A percentile compares a stretch with the other conserved stretches of the same genome.
Evolutionary conservation across 2,888 invertebrate genomes (phyloP).

Genomic region (Lordiphosa fenestrarum): DNA sequence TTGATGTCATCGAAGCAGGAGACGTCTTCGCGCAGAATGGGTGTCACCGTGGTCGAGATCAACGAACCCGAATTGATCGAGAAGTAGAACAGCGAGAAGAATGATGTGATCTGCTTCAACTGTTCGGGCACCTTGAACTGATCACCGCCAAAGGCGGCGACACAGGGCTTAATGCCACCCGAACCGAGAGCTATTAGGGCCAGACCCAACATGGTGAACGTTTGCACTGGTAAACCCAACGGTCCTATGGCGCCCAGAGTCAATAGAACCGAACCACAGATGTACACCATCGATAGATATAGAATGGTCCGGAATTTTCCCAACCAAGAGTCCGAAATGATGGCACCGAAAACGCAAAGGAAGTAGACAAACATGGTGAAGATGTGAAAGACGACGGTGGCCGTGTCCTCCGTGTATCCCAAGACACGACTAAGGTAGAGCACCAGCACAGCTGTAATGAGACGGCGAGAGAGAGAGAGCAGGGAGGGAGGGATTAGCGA

Average conservation of each 20-base stretch:
- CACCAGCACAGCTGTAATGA: constrained; percentile 85
- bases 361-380: constrained; percentile 89
- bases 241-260: constrained; percentile 83
- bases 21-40: constrained; percentile 86
- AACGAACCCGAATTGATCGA: constrained; percentile 85
- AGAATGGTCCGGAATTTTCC: constrained; percentile 90
- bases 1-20: constrained; percentile 85
- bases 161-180: constrained; percentile 94
- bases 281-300: constrained; percentile 87
- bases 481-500: too few relatives aligned
- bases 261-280: constrained; percentile 85
- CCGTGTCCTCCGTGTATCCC: constrained; percentile 83
- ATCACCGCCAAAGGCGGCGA: constrained; percentile 94
- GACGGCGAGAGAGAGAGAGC: too few relatives aligned
- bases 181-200: constrained; percentile 87
- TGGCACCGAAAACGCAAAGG: constrained; percentile 88
- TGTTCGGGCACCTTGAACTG: constrained; percentile 86
- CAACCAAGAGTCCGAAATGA: constrained; percentile 89
- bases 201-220: constrained; percentile 85
- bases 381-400: constrained; percentile 88
- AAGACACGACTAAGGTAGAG: constrained; percentile 87
- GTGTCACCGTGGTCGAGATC: constrained; percentile 87
- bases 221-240: constrained; percentile 81
- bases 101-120: constrained; percentile 84
- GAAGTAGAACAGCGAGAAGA: constrained; percentile 90